Conservation (phyloP, 2,888 invertebrate species). For the Hirudinaria manillensis region DNA sequence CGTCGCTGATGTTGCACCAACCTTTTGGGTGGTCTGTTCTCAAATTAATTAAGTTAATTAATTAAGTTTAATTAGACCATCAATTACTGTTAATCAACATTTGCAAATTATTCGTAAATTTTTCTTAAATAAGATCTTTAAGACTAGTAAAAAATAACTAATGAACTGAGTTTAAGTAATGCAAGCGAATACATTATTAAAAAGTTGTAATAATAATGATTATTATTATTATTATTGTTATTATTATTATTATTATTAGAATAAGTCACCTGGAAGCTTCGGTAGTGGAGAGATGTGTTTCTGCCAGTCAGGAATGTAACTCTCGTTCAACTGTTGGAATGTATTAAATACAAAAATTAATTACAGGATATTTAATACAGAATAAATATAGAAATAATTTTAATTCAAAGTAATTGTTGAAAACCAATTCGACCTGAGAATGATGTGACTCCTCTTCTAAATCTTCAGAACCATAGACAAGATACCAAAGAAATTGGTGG, state of each 20-base stretch:
- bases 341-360: background rate
- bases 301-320: background rate
- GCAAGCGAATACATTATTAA: too few relatives aligned
- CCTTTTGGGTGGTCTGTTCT: conserved; percentile 19
- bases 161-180: too few relatives aligned
- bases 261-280: conserved; percentile 8
- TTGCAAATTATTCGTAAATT: background rate
- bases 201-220: too few relatives aligned
- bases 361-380: background rate
- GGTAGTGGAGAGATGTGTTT: conserved; percentile 2
- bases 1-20: conserved; percentile 28
- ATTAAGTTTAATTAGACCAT: background rate
- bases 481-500: conserved; percentile 14
- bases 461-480: conserved; percentile 12
- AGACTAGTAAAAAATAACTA: too few relatives aligned
- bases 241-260: too few relatives aligned
- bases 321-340: background rate
- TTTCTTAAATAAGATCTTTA: too few relatives aligned
- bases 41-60: too few relatives aligned
- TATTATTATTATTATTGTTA: too few relatives aligned
- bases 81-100: too few relatives aligned
- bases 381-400: background rate
- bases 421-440: background rate
- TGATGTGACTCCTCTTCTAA: background rate
- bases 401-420: background rate